Base-by-base conservation (phyloP, 2,113 vertebrate genomes). In the Stictonetta naevosa region DNA sequence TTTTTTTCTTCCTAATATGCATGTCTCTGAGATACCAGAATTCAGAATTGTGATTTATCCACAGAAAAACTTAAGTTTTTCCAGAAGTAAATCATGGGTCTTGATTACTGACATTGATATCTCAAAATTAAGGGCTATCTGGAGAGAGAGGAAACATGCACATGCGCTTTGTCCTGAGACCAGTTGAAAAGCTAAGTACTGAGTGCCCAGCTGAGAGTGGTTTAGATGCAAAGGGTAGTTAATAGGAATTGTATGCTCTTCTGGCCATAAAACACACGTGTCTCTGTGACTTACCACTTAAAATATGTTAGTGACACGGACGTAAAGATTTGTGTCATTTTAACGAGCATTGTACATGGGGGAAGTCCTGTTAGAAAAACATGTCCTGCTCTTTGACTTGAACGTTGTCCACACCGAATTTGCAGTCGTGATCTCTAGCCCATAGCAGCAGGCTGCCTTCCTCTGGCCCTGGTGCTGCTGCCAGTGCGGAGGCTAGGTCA, bases 381-480 rank as follows among this genome's bases (percentile, higher is more conserved):
- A 0, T 50, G 19, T 36, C 48, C 36, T 75, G 64, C 34, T 58
- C 83, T 67, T 58, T 48, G 53, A 75, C 73, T 69, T 68, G 48
- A 50, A 2, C 23, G 4, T 81, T 78, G 58, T 26, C 23, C 28
- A 10, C 23, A 29, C 72, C 33, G 40, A n/a, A 0, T 59, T 38
- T 29, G 76, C 33, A 3, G 8, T 63, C 44, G 19, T 1, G 22
- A 33, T 76, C 84, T 71, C 25, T 38, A 59, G 46, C 26, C 48
- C 1, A 0, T 29, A 8, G 26, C 2, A 34, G 11, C 28, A 4
- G 28, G 55, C 10, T 29, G 1, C 29, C 22, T 1, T 3, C 8
- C 55, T 12, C n/a, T 68, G 52, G 73, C 77, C 36, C 77, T 26
- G 50, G 8, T 20, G 31, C 52, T 71, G 52, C 60, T 56, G 66